phyloP scores from a whole-genome alignment of 2,888 invertebrate genomes.

The Lepeophtheirus nordmannii region DNA sequence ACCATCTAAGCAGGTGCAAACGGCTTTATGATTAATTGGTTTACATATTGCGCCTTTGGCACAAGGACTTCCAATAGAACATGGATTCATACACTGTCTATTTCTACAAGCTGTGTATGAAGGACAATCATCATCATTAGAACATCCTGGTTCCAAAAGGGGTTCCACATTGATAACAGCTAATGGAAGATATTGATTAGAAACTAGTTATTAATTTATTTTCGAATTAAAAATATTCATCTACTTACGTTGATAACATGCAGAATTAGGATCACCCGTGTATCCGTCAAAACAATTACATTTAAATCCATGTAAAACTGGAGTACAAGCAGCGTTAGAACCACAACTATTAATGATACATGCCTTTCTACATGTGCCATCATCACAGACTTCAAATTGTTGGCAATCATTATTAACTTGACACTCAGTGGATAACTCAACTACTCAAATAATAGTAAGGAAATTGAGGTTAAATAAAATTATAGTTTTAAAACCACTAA shows the following conservation, averaged over 20 bases:
- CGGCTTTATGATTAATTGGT: constrained; percentile 61
- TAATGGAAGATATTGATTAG: not conserved
- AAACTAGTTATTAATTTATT: not conserved
- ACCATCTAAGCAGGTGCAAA: constrained; percentile 64
- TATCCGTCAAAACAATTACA: constrained; percentile 48
- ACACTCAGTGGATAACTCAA: constrained; percentile 28
- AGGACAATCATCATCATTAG: constrained; percentile 12
- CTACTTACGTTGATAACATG: constrained; percentile 37
- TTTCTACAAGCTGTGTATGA: constrained; percentile 8
- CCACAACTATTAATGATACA: constrained; percentile 44
- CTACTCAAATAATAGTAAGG: constrained; percentile 8
- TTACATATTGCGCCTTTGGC: constrained; percentile 53
- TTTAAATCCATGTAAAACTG: constrained; percentile 57
- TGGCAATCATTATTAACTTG: constrained; percentile 31
- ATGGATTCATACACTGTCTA: constrained; percentile 12
- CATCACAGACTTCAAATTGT: constrained; percentile 30
- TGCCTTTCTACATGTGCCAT: constrained; percentile 30
- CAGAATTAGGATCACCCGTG: constrained; percentile 30
- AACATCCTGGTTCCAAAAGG: constrained; percentile 17
- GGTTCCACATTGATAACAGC: not conserved
- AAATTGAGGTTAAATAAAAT: no score
- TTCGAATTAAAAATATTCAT: constrained; percentile 36
- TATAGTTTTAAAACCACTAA: constrained; percentile 1
- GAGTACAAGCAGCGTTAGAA: constrained; percentile 56
- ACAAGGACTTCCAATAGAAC: constrained; percentile 35